Evolutionary conservation across 2,888 invertebrate genomes (phyloP), one percentile per base, ranked within the genome.

Genomic region (Papilio protenor): DNA sequence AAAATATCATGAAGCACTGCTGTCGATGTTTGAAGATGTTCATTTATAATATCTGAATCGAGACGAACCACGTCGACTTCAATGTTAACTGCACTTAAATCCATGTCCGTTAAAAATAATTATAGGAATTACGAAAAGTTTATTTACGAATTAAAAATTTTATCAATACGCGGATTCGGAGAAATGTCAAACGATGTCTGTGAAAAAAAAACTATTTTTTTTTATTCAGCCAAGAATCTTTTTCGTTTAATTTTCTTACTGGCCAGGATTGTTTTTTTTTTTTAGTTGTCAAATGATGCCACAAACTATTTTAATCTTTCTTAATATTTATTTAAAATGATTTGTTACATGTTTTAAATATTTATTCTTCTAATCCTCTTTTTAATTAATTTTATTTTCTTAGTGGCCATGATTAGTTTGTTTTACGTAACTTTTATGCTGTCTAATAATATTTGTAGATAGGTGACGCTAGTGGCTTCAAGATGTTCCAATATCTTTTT

Each of bases 1-100:
- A 90, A 78, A 77, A 90, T 90, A 47, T 89, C 89, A 18, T 87
- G 86, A 61, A 92, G 81, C 55, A 90, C 86, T 5, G 84, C 85
- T 27, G 90, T 87, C 1, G 91, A 88, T 2, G 87, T 85, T 40
- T 86, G 85, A 76, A 91, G 83, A 76, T 89, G 88, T 70, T 90
- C 88, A 45, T 88, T 86, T 23, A 88, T 86, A 23, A 84, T 84
- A 0, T 89, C 86, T 0, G 85, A 81, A 71, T 88, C 84, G 40
- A 88, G 80, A 76, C 86, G 85, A 76, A 85, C 87, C 40, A 90
- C 82, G 21, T 87, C 83, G 52, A 90, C 86, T 79, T 86, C 82
- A 21, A 88, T 80, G 75, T 85, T 82, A 18, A 84, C 80, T 73
- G 77, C 77, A 11, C 76, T 75, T 66, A 81, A 79, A 76, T 74